Percentiles rank a stretch among this genome's conserved stretches.
These are phyloP conservation scores for Chrysogorgia sp. DNA, from an alignment of 92 coral and sea anemone genomes.

Conservation along the genomic window DNA sequence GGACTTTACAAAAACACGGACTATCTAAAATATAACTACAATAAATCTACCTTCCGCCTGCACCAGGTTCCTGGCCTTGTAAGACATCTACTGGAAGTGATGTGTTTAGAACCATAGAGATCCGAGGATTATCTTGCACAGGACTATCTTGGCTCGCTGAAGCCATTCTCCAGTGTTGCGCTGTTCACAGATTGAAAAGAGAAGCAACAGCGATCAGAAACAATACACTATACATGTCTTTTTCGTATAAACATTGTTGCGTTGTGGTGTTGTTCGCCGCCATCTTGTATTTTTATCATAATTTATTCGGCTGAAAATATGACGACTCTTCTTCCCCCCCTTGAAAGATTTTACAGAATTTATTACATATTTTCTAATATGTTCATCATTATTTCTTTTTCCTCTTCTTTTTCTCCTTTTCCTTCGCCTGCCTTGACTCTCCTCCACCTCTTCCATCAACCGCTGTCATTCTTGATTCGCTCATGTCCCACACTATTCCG, in stretches of 20 bases:
- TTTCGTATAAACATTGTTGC: not conserved
- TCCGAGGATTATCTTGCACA: constrained; percentile 13
- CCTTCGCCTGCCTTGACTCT: too few relatives aligned
- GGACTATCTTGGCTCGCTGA: constrained; percentile 1
- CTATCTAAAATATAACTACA: too few relatives aligned
- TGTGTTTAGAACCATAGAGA: not conserved
- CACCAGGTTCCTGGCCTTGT: constrained; percentile 42
- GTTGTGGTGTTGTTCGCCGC: constrained; percentile 7
- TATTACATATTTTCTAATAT: too few relatives aligned
- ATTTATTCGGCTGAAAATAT: not conserved
- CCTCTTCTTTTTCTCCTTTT: too few relatives aligned
- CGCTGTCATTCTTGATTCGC: too few relatives aligned
- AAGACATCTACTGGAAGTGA: constrained; percentile 26
- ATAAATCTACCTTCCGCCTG: constrained; percentile 31
- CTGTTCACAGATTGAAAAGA: not conserved
- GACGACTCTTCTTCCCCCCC: too few relatives aligned
- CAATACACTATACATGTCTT: not conserved
- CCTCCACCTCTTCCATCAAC: too few relatives aligned
- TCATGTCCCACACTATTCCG: too few relatives aligned
- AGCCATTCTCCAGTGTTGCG: constrained; percentile 10
- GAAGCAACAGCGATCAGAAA: not conserved
- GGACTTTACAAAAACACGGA: not conserved
- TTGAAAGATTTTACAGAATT: too few relatives aligned
- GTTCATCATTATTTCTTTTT: too few relatives aligned
- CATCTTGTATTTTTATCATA: constrained; percentile 8